Percentiles rank a stretch among this genome's conserved stretches.
These are phyloP conservation scores for Rhinoraja longicauda DNA, from an alignment of 2,797 vertebrate species.

Conservation along the genomic window DNA sequence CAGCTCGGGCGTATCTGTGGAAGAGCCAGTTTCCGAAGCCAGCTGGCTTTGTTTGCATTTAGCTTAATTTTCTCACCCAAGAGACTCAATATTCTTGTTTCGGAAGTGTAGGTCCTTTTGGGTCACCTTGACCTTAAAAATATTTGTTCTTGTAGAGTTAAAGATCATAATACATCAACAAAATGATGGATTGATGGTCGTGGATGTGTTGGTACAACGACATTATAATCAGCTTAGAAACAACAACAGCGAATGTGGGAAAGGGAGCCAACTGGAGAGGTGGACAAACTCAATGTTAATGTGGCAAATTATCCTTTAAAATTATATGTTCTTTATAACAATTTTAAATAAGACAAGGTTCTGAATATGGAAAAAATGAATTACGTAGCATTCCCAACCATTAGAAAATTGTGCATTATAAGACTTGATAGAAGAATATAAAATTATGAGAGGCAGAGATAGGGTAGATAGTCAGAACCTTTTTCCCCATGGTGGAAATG, in stretches of 20 bases:
- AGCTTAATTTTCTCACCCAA: not conserved
- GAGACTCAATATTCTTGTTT: not conserved
- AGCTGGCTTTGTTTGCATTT: not conserved
- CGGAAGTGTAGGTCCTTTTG: not conserved
- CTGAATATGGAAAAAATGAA: not conserved
- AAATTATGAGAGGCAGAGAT: no score
- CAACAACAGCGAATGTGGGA: not conserved
- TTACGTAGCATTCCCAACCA: no score
- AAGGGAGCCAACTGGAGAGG: not conserved
- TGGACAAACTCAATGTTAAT: not conserved
- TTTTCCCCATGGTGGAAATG: no score
- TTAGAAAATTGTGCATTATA: not conserved
- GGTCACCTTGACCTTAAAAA: not conserved
- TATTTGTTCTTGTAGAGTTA: not conserved
- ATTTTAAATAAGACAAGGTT: not conserved
- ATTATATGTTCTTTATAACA: not conserved
- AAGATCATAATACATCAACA: not conserved
- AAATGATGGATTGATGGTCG: no score
- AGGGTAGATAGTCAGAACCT: no score
- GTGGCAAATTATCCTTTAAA: not conserved
- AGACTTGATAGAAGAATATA: no score
- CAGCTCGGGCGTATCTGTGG: not conserved
- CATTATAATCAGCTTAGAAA: not conserved
- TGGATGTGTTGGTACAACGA: no score
- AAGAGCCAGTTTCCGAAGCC: not conserved